A percentile compares a stretch with the other conserved stretches of the same genome.
These are phyloP conservation scores for Ruditapes philippinarum DNA, from an alignment of 1,140 invertebrate species.

Conservation along the genomic window DNA sequence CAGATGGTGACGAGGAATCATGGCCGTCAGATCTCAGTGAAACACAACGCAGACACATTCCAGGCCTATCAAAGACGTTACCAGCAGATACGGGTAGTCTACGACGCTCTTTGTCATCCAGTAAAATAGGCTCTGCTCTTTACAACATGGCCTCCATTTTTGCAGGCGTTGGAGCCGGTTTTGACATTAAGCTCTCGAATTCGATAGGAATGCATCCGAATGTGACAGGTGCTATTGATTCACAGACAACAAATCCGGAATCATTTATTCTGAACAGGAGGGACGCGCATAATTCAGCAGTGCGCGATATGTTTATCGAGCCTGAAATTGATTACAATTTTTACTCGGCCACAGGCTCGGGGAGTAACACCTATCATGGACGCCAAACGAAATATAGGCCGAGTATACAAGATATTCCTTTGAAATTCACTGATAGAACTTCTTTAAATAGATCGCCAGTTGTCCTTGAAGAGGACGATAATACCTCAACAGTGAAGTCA, in stretches of 20 bases:
- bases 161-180: conserved; percentile 95
- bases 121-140: conserved; percentile 93
- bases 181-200: conserved; percentile 95
- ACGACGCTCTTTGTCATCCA: conserved; percentile 60
- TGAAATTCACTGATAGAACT: conserved; percentile 71
- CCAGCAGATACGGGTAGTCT: conserved; percentile 70
- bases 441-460: conserved; percentile 17
- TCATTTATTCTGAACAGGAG: conserved; percentile 82
- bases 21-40: conserved; percentile 81
- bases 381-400: conserved; percentile 91
- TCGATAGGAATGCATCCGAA: conserved; percentile 92
- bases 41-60: conserved; percentile 77
- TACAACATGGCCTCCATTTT: conserved; percentile 97
- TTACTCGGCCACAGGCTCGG: conserved; percentile 90
- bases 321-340: conserved; percentile 83
- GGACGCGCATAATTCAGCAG: conserved; percentile 86
- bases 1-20: conserved; percentile 85
- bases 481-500: conserved; percentile 67
- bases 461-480: conserved; percentile 40
- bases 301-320: conserved; percentile 85
- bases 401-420: conserved; percentile 85
- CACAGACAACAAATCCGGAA: conserved; percentile 76
- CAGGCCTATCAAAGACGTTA: conserved; percentile 67
- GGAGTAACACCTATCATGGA: conserved; percentile 97
- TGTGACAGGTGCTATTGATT: conserved; percentile 73